Evolutionary conservation across 2,888 invertebrate genomes (phyloP).

Genomic region (Hybos culiciformis): DNA sequence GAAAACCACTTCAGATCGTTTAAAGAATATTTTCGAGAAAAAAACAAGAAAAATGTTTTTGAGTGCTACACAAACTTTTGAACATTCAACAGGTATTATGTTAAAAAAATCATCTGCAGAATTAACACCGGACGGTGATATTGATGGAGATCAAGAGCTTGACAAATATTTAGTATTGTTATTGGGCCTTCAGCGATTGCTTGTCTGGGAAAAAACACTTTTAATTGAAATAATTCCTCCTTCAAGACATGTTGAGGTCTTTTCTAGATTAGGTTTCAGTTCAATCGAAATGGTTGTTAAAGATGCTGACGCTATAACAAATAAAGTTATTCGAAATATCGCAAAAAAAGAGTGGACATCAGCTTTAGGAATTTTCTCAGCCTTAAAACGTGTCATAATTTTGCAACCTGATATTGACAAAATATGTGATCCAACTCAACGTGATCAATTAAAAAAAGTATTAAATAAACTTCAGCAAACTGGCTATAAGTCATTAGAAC

Average conservation of each 20-base stretch:
- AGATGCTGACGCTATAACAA: constrained; percentile 73
- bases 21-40: constrained; percentile 64
- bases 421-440: constrained; percentile 54
- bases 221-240: constrained; percentile 75
- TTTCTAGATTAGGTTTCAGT: constrained; percentile 69
- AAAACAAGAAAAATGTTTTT: constrained; percentile 72
- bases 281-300: constrained; percentile 72
- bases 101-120: constrained; percentile 42
- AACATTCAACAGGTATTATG: constrained; percentile 66
- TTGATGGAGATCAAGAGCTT: constrained; percentile 63
- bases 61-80: constrained; percentile 69
- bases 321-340: constrained; percentile 60
- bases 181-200: constrained; percentile 67
- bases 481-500: constrained; percentile 78
- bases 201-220: constrained; percentile 73
- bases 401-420: constrained; percentile 70
- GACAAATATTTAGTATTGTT: constrained; percentile 72
- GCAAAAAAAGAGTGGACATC: constrained; percentile 65
- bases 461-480: constrained; percentile 60
- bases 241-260: constrained; percentile 66
- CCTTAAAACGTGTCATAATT: constrained; percentile 60
- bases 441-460: constrained; percentile 58
- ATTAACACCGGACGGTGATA: constrained; percentile 29
- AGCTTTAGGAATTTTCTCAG: constrained; percentile 68
- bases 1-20: constrained; percentile 62